A percentile compares a stretch with the other conserved stretches of the same genome.
These are phyloP conservation scores for Corydoras maculifer DNA, from an alignment of 2,113 vertebrate genomes.

Conservation along the genomic window DNA sequence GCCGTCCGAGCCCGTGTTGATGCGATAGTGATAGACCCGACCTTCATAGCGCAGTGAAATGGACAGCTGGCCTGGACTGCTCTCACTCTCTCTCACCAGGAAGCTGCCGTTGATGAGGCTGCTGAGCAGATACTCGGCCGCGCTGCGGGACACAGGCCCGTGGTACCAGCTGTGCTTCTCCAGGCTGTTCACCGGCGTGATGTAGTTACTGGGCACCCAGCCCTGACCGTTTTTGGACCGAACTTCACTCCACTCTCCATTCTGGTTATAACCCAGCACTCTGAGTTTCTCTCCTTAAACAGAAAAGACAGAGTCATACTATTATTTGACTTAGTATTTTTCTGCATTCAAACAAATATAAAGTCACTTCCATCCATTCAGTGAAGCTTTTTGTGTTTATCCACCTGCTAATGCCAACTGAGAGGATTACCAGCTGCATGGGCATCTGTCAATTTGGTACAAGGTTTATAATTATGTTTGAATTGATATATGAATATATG, in stretches of 20 bases:
- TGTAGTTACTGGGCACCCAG: constrained; percentile 99
- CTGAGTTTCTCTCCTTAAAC: constrained; percentile 88
- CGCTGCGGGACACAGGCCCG: constrained; percentile 91
- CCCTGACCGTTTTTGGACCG: constrained; percentile 97
- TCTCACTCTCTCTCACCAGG: constrained; percentile 94
- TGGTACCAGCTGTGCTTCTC: constrained; percentile 99
- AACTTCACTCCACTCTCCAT: constrained; percentile 97
- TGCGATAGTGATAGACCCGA: constrained; percentile 97
- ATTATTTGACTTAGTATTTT: no score
- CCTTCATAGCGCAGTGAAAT: constrained; percentile 97
- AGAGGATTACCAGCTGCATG: no score
- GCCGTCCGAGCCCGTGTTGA: constrained; percentile 87
- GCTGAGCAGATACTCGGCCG: constrained; percentile 92
- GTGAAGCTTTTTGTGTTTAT: no score
- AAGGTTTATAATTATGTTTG: no score
- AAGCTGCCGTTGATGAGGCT: constrained; percentile 98
- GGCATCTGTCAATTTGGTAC: no score
- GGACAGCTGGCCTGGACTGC: constrained; percentile 94
- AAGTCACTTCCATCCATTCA: no score
- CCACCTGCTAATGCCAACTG: no score
- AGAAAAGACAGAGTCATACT: not conserved
- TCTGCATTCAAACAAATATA: no score
- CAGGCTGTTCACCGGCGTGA: constrained; percentile 96
- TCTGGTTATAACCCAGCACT: constrained; percentile 97
- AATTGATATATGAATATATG: no score